A percentile compares a stretch with the other conserved stretches of the same genome.
Conservation (phyloP, 2,797 vertebrate genomes). For the Helicolenus hilgendorfi region DNA sequence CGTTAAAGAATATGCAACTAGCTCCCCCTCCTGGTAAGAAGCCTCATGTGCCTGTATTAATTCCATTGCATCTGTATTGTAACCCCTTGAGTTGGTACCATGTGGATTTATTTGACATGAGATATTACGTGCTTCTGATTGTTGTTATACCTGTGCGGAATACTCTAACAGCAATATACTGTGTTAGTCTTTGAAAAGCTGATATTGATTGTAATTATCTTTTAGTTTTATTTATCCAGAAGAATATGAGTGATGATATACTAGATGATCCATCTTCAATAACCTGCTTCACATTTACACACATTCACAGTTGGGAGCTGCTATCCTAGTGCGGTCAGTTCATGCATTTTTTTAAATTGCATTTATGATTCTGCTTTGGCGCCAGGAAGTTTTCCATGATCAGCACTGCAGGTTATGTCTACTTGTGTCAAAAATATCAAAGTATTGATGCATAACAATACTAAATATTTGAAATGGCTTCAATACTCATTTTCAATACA, state of each 20-base stretch:
- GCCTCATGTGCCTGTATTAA: neutral
- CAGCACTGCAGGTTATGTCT: neutral
- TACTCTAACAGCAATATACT: no score
- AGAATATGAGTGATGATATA: neutral
- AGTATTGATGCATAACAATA: no score
- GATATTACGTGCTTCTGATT: neutral
- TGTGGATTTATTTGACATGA: neutral
- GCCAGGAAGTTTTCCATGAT: neutral
- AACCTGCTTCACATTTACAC: neutral
- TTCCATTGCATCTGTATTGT: neutral
- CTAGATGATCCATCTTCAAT: neutral
- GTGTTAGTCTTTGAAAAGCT: no score
- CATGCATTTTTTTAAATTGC: neutral
- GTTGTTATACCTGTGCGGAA: neutral
- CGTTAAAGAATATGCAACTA: neutral
- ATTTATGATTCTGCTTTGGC: neutral
- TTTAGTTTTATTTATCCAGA: neutral
- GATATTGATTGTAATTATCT: neutral
- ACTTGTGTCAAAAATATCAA: no score
- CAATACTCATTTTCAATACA: no score
- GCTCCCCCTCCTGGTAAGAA: conserved; percentile 60
- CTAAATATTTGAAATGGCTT: no score
- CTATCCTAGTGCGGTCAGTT: neutral
- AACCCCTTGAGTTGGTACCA: no score
- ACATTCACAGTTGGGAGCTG: neutral